Evolutionary conservation across 2,888 invertebrate genomes (phyloP).

Genomic region (Sipunculus nudus): DNA sequence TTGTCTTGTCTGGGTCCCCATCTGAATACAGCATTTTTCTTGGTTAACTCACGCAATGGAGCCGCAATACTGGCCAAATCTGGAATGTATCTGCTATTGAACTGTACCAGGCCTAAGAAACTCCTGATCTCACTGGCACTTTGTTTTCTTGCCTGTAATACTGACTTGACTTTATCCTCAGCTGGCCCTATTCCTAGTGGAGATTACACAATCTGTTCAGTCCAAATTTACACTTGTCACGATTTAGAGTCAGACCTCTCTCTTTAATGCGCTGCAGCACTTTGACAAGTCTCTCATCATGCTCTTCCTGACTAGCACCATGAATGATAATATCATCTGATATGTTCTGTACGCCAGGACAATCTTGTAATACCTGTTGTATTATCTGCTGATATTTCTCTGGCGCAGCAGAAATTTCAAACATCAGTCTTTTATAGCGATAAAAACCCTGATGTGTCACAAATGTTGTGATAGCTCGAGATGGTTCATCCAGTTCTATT

Average conservation of each 20-base stretch:
- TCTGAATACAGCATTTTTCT: neutral
- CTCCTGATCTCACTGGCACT: conserved; percentile 41
- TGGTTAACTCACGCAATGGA: conserved; percentile 7
- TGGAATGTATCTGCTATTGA: conserved; percentile 2
- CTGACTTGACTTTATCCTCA: conserved; percentile 10
- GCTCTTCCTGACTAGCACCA: conserved; percentile 1
- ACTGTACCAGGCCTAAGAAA: conserved; percentile 42
- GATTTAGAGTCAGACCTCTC: conserved; percentile 5
- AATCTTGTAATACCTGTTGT: conserved; percentile 6
- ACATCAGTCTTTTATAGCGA: conserved; percentile 17
- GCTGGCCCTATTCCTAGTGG: neutral
- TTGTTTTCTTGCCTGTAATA: conserved; percentile 38
- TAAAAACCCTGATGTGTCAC: conserved; percentile 5
- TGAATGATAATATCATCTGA: conserved; percentile 8
- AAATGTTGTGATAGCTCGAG: conserved; percentile 21
- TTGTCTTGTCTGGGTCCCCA: neutral
- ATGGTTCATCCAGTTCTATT: conserved; percentile 13
- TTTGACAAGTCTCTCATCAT: conserved; percentile 8
- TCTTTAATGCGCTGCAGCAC: conserved; percentile 21
- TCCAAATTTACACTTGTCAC: conserved; percentile 1
- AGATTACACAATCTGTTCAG: conserved; percentile 2
- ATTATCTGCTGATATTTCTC: conserved; percentile 23
- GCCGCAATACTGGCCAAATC: neutral
- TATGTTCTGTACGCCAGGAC: conserved; percentile 10
- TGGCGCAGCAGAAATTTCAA: conserved; percentile 18